Conservation (phyloP, 2,113 vertebrate species). For the Triplophysa siluroides region DNA sequence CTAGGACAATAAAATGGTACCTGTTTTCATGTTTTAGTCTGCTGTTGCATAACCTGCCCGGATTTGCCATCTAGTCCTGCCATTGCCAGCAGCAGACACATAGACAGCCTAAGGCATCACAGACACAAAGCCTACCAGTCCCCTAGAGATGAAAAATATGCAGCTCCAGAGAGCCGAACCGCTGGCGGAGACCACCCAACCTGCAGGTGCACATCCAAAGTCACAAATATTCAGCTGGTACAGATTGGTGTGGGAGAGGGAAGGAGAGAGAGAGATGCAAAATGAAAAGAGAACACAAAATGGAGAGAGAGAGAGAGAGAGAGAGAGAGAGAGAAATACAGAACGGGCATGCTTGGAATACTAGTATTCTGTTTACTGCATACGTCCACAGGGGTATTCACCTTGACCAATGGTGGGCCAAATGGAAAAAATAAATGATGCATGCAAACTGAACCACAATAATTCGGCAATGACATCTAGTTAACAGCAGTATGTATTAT, state of each 20-base stretch:
- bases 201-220: conserved; percentile 19
- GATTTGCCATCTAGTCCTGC: neutral
- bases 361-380: neutral
- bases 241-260: neutral
- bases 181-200: conserved; percentile 11
- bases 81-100: neutral
- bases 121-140: neutral
- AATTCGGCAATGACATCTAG: too few relatives aligned
- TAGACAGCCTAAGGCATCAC: conserved; percentile 11
- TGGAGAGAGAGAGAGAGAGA: too few relatives aligned
- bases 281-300: neutral
- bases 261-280: neutral
- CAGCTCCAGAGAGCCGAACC: neutral
- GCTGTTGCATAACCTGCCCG: neutral
- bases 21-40: neutral
- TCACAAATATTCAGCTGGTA: neutral
- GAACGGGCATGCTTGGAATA: neutral
- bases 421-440: too few relatives aligned
- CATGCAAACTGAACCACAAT: too few relatives aligned
- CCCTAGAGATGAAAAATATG: neutral
- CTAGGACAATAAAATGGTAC: neutral
- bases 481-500: too few relatives aligned
- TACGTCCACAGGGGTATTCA: neutral
- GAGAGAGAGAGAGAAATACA: neutral
- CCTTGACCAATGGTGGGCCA: too few relatives aligned